phyloP scores from a whole-genome alignment of 2,113 vertebrate species.

The Macheiramphus alcinus region DNA sequence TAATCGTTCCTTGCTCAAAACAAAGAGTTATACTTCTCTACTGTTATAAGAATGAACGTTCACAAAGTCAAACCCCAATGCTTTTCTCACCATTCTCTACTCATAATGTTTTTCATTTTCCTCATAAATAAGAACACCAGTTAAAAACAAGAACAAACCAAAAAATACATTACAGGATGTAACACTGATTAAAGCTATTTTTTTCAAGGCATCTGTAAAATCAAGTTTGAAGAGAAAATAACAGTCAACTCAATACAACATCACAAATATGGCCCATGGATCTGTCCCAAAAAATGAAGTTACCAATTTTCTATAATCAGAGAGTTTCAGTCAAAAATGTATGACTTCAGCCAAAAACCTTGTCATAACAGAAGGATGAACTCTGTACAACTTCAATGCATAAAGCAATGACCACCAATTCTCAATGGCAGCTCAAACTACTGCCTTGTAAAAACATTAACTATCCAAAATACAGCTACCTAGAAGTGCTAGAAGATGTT shows the following conservation, averaged over 20 bases:
- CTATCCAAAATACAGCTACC: neutral
- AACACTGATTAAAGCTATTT: neutral
- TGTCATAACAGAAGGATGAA: neutral
- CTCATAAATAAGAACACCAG: neutral
- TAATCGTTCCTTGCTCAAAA: neutral
- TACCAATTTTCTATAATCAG: neutral
- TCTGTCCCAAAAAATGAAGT: neutral
- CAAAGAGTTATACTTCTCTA: neutral
- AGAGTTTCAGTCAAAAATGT: neutral
- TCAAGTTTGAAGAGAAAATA: neutral
- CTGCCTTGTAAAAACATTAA: neutral
- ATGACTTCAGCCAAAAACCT: neutral
- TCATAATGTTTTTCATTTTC: neutral
- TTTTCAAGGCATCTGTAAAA: neutral
- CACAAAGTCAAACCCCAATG: neutral
- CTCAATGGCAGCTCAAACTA: neutral
- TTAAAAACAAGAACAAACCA: neutral
- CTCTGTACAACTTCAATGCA: neutral
- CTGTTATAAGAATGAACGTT: neutral
- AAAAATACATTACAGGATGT: neutral
- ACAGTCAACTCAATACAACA: neutral
- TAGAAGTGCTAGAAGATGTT: neutral
- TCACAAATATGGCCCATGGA: neutral
- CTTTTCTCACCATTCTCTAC: neutral
- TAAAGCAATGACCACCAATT: neutral